Conservation (phyloP, 2,797 vertebrate species). For the Micrastur ruficollis region DNA sequence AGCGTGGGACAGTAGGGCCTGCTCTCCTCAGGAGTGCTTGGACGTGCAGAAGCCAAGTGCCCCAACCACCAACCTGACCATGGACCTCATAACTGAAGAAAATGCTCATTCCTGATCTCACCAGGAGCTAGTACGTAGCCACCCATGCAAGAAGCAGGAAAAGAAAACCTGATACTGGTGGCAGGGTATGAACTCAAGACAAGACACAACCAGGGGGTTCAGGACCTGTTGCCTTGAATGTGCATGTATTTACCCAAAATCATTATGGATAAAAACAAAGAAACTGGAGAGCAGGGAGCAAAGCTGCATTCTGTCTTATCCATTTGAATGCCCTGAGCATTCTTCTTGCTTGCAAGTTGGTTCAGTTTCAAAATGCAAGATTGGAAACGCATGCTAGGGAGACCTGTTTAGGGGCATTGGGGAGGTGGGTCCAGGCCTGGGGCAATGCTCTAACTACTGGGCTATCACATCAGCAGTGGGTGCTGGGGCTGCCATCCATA, state of each 20-base stretch:
- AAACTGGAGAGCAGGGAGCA: background rate
- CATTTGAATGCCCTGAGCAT: background rate
- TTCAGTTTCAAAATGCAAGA: background rate
- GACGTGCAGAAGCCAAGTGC: background rate
- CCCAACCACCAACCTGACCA: background rate
- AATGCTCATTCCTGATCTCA: background rate
- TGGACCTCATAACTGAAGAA: background rate
- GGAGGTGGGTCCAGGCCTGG: background rate
- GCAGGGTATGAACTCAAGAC: background rate
- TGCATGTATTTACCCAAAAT: background rate
- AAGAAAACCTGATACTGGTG: background rate
- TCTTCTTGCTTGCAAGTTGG: background rate
- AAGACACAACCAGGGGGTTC: background rate
- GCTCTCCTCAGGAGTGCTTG: background rate
- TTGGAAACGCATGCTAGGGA: background rate
- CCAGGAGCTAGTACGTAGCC: background rate
- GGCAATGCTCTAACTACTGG: background rate
- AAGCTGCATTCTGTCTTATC: background rate
- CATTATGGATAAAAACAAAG: background rate
- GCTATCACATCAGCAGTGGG: background rate
- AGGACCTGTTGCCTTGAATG: background rate
- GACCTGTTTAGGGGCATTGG: accelerated
- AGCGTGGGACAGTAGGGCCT: background rate
- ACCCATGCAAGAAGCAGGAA: background rate
- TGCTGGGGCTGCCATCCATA: background rate